phyloP scores from a whole-genome alignment of 2,113 vertebrate genomes.

The Zapus hudsonius region DNA sequence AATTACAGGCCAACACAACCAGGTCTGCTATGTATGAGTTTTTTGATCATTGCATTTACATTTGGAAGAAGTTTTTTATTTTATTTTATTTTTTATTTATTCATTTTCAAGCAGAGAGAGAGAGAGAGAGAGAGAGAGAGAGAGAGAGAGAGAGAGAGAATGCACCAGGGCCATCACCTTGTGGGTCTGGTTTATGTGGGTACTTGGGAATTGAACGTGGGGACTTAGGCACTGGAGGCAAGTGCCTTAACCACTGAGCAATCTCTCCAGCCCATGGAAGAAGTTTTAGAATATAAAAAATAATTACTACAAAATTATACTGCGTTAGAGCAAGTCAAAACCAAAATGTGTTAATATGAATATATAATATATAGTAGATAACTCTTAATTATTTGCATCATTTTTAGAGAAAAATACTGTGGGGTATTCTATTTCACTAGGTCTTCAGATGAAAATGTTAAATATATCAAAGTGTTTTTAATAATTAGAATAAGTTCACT shows the following conservation, averaged over 20 bases:
- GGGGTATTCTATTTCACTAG: slow-evolving; percentile 66
- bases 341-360: slow-evolving; percentile 20
- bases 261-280: too few relatives aligned
- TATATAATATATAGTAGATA: background rate
- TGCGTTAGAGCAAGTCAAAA: slow-evolving; percentile 11
- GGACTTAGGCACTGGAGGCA: too few relatives aligned
- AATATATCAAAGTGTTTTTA: slow-evolving; percentile 60
- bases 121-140: too few relatives aligned
- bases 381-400: slow-evolving; percentile 61
- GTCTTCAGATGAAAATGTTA: slow-evolving; percentile 77
- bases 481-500: slow-evolving; percentile 14
- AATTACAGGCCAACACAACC: background rate
- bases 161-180: too few relatives aligned
- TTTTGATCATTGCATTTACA: background rate
- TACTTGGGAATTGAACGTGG: too few relatives aligned
- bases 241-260: too few relatives aligned
- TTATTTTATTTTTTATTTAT: too few relatives aligned
- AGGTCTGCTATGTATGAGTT: background rate
- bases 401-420: slow-evolving; percentile 72
- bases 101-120: too few relatives aligned
- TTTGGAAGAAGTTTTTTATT: background rate
- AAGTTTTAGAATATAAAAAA: background rate
- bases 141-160: too few relatives aligned
- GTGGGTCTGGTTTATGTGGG: too few relatives aligned
- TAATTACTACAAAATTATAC: background rate